Conservation (phyloP, 2,797 vertebrate genomes). For the Halcyon leucocephala region DNA sequence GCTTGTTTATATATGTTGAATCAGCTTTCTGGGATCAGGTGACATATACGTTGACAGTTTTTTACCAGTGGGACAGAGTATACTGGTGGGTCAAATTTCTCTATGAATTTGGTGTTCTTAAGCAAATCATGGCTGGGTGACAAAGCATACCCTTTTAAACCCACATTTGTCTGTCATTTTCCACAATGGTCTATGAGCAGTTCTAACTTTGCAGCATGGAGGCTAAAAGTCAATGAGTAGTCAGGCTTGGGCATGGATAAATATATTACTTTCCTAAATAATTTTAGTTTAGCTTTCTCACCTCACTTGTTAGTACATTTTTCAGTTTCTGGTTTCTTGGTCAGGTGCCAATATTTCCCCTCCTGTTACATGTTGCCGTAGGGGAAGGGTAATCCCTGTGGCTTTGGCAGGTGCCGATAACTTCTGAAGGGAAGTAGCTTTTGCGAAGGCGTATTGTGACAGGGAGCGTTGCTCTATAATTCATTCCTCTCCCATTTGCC, state of each 20-base stretch:
- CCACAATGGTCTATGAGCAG: neutral
- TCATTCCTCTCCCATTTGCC: slow-evolving; percentile 46
- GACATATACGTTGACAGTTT: fast-evolving
- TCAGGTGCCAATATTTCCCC: slow-evolving; percentile 9
- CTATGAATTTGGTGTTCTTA: neutral
- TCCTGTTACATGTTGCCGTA: neutral
- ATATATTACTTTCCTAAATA: slow-evolving; percentile 45
- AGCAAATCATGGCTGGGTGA: neutral
- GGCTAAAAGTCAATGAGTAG: slow-evolving; percentile 20
- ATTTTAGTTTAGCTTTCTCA: slow-evolving; percentile 50
- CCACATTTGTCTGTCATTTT: slow-evolving; percentile 12
- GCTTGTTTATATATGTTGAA: neutral
- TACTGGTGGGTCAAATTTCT: neutral
- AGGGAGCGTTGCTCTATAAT: neutral
- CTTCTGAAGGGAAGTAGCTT: slow-evolving; percentile 25
- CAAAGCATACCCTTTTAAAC: neutral
- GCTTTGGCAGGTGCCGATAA: slow-evolving; percentile 35
- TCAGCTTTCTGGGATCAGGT: neutral
- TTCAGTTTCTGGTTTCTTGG: slow-evolving; percentile 28
- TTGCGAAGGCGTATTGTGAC: neutral
- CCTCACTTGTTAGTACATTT: slow-evolving; percentile 40
- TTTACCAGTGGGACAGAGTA: neutral
- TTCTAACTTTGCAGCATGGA: neutral
- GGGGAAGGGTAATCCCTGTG: slow-evolving; percentile 34
- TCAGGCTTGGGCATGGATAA: slow-evolving; percentile 2